Percentiles rank a stretch among this genome's conserved stretches.
Evolutionary conservation across 1,140 invertebrate species (phyloP).

Genomic region (Plectrocnemia conspersa): DNA sequence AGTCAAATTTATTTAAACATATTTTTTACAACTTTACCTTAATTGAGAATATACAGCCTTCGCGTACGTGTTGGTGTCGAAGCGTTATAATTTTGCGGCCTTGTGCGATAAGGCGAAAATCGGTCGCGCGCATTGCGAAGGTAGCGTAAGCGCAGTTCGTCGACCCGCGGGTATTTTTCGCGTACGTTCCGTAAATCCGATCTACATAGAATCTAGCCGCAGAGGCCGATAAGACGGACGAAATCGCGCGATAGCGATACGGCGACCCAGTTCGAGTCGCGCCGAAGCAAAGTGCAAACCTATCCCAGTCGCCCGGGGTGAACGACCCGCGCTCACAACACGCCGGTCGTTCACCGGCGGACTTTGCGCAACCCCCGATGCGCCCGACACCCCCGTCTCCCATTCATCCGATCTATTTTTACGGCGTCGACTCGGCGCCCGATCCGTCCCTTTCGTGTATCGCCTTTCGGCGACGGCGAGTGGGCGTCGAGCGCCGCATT

Average conservation of each 20-base stretch:
- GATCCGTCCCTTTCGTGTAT: too few relatives aligned
- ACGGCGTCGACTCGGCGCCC: background rate
- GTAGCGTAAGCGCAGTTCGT: background rate
- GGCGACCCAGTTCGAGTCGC: background rate
- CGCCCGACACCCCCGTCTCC: background rate
- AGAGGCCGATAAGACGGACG: background rate
- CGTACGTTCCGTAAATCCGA: too few relatives aligned
- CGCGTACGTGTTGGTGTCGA: too few relatives aligned
- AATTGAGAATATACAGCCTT: too few relatives aligned
- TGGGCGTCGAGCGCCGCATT: constrained; percentile 5
- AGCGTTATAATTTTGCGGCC: too few relatives aligned
- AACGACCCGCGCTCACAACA: background rate
- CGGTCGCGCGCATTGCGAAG: constrained; percentile 7
- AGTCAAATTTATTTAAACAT: too few relatives aligned
- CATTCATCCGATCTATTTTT: background rate
- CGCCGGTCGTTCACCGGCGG: too few relatives aligned
- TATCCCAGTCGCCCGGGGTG: background rate
- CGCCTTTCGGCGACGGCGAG: constrained; percentile 4
- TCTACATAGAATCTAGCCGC: background rate
- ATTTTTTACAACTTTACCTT: too few relatives aligned
- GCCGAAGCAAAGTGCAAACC: background rate
- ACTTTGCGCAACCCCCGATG: background rate
- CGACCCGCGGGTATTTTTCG: background rate
- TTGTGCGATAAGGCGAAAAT: background rate
- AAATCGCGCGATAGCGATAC: background rate